Percentiles rank a stretch among this genome's conserved stretches.
phyloP scores from a whole-genome alignment of 2,797 vertebrate genomes.

The Botia almorhae region DNA sequence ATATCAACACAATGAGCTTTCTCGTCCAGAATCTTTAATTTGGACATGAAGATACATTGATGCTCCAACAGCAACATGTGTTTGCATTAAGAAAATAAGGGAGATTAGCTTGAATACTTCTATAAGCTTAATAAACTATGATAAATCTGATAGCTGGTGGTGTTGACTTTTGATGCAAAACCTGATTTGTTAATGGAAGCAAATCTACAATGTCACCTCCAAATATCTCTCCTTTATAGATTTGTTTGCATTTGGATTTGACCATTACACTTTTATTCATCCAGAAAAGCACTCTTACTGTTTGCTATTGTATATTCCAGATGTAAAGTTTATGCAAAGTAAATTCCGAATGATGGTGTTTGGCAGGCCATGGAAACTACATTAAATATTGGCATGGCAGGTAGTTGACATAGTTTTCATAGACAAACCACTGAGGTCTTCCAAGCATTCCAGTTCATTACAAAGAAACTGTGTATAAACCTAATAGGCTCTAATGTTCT shows the following conservation, averaged over 20 bases:
- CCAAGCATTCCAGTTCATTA: slow-evolving; percentile 26
- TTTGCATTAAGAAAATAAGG: neutral
- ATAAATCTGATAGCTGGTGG: neutral
- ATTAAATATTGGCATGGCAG: neutral
- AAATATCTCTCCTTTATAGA: no score
- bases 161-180: neutral
- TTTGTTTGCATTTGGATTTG: neutral
- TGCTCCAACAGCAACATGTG: neutral
- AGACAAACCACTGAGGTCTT: slow-evolving; percentile 4
- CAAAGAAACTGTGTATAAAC: slow-evolving; percentile 12
- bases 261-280: slow-evolving; percentile 3
- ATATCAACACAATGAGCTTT: neutral
- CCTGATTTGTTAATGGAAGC: neutral
- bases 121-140: no score
- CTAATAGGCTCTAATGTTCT: slow-evolving; percentile 29
- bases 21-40: no score
- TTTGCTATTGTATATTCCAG: slow-evolving; percentile 18
- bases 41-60: neutral
- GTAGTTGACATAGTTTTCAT: slow-evolving; percentile 19
- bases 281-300: slow-evolving; percentile 9
- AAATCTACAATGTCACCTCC: no score
- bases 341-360: neutral
- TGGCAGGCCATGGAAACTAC: neutral
- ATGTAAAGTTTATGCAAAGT: neutral
- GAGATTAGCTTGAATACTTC: neutral